Evolutionary conservation across 2,797 vertebrate genomes (phyloP), one percentile per base, ranked within the genome.

Genomic region (Bucorvus abyssinicus): DNA sequence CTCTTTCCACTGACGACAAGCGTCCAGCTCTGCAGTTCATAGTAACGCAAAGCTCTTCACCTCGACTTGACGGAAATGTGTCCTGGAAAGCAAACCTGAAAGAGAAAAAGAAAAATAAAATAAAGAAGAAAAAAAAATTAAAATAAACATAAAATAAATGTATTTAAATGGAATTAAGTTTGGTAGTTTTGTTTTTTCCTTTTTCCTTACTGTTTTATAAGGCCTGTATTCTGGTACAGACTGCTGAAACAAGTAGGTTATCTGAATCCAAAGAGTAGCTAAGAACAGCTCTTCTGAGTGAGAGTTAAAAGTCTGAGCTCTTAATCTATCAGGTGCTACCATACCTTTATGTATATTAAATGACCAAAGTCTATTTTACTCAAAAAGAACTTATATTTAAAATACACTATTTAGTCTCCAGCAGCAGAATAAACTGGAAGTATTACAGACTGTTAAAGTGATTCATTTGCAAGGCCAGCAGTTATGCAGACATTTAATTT

Each of bases 391-490:
- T 92, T 95, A 53, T 17, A 44, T 89, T 92, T 93, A 87, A 95
- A 96, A 95, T 44, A 65, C 0, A 11, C 7, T 65, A 32, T 65
- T 84, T 91, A 84, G 92, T 93, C 22, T 24, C 47, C 40, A 82
- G 36, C 4, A 60, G 26, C 40, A 94, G 36, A 89, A 95, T 92
- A 55, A 93, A 36, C 18, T 45, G 40, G 80, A 91, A 56, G 4
- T 40, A 53, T 84, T 94, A 36, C 5, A 59, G 20, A 63, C 18
- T 71, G 26, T n/a, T 94, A 68, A 79, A 13, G 20, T 82, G 81
- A 86, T 84, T 93, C 10, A n/a, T 93, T 92, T 93, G 13, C 45
- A 97, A 95, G 87, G 36, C 17, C 17, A 94, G 52, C 12, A 87
- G 86, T 93, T 89, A 87, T 34, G 19, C 47, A 81, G 19, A 20